These are phyloP conservation scores for Morus bassanus DNA, from an alignment of 2,797 vertebrate species.

Conservation along the genomic window DNA sequence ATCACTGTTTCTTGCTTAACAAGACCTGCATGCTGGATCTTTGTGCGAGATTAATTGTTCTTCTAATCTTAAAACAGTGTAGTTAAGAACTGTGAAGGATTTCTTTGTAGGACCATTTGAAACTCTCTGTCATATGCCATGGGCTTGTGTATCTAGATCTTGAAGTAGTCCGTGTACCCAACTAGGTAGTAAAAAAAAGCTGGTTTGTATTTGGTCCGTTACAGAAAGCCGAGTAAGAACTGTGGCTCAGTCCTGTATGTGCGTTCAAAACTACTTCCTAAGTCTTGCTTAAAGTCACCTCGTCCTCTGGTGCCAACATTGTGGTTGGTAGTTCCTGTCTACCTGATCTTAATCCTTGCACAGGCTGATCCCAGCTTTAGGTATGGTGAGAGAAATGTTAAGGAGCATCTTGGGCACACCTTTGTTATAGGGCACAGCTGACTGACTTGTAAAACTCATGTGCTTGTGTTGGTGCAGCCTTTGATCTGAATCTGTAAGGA, in stretches of 20 bases:
- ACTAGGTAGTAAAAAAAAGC: not conserved
- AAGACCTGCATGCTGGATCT: not conserved
- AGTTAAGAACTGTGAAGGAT: not conserved
- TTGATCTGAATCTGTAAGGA: slow-evolving; percentile 70
- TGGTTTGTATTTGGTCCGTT: not conserved
- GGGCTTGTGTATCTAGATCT: not conserved
- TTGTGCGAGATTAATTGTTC: not conserved
- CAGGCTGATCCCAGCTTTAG: not conserved
- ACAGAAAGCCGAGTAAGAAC: not conserved
- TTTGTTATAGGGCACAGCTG: not conserved
- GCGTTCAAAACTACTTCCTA: not conserved
- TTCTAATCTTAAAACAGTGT: not conserved
- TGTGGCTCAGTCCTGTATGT: not conserved
- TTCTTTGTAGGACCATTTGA: not conserved
- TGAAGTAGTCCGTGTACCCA: not conserved
- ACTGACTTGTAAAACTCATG: not conserved
- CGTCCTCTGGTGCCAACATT: not conserved
- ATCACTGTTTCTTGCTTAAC: not conserved
- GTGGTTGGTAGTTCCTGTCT: not conserved
- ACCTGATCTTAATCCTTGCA: not conserved
- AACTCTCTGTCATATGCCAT: not conserved
- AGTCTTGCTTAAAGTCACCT: not conserved
- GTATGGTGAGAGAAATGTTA: not conserved
- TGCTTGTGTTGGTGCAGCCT: slow-evolving; percentile 16
- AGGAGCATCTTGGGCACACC: not conserved